A percentile compares a stretch with the other conserved stretches of the same genome.
These are phyloP conservation scores for Zosterops hypoxanthus DNA, from an alignment of 2,113 vertebrate genomes.

Conservation along the genomic window DNA sequence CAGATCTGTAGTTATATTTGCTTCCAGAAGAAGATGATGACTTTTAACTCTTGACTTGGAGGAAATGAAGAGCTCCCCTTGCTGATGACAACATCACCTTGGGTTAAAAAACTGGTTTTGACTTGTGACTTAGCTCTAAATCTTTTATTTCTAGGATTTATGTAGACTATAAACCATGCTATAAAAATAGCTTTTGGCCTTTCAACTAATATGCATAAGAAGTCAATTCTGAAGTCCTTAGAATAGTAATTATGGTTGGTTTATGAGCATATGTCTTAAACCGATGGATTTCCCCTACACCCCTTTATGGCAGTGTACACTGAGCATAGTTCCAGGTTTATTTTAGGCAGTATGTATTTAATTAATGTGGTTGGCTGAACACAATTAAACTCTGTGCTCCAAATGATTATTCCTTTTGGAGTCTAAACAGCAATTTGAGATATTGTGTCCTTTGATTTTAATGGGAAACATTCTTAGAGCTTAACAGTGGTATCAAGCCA, in stretches of 20 bases:
- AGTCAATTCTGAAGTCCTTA: neutral
- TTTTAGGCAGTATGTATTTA: neutral
- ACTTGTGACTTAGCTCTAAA: neutral
- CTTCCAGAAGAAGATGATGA: neutral
- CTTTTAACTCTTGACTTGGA: neutral
- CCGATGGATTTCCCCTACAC: neutral
- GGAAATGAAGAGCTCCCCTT: neutral
- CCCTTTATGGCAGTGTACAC: neutral
- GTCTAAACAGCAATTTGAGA: neutral
- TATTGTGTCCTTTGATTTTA: neutral
- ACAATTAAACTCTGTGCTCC: neutral
- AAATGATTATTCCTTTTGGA: neutral
- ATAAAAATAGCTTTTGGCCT: neutral
- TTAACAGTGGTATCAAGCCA: neutral
- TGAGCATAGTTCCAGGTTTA: neutral
- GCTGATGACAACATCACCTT: neutral
- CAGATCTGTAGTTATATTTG: neutral
- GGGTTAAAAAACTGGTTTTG: neutral
- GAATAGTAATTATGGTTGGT: neutral
- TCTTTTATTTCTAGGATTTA: neutral
- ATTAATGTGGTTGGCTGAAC: neutral
- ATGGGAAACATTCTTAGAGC: neutral
- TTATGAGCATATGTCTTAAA: neutral
- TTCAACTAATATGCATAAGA: neutral
- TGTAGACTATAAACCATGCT: neutral